Evolutionary conservation across 1,140 invertebrate species (phyloP).

Genomic region (Penaeus indicus): DNA sequence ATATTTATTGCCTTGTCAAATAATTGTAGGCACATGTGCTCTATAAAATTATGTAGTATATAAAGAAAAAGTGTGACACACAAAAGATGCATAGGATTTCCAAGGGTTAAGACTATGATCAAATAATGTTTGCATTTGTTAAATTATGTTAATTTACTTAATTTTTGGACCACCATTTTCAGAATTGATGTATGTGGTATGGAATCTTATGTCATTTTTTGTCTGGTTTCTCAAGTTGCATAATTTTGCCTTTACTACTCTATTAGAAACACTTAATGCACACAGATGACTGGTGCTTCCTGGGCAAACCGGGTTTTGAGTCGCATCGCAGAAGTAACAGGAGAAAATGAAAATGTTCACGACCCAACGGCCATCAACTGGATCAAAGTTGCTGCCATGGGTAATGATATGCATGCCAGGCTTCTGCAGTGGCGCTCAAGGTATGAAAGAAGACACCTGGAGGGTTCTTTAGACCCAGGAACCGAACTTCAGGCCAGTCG

Average conservation of each 20-base stretch:
- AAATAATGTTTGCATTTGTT: no score
- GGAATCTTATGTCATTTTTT: background rate
- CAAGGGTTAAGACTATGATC: no score
- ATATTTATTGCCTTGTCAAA: no score
- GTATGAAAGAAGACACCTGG: constrained; percentile 37
- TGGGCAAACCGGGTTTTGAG: constrained; percentile 39
- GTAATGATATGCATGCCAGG: constrained; percentile 26
- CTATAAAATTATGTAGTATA: no score
- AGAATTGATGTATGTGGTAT: no score
- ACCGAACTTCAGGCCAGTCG: constrained; percentile 39
- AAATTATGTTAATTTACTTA: no score
- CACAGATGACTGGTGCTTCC: constrained; percentile 36
- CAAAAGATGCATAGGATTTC: no score
- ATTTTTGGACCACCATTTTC: no score
- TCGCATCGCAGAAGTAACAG: constrained; percentile 38
- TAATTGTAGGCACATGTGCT: no score
- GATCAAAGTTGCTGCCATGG: constrained; percentile 27
- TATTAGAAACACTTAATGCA: background rate
- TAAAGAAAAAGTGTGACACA: no score
- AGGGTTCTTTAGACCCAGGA: constrained; percentile 41
- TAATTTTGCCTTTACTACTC: background rate
- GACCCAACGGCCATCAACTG: constrained; percentile 11
- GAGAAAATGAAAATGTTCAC: background rate
- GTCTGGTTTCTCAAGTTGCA: background rate
- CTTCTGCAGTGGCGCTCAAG: constrained; percentile 30